Conservation (phyloP, 2,113 vertebrate genomes). For the Scopus umbretta region DNA sequence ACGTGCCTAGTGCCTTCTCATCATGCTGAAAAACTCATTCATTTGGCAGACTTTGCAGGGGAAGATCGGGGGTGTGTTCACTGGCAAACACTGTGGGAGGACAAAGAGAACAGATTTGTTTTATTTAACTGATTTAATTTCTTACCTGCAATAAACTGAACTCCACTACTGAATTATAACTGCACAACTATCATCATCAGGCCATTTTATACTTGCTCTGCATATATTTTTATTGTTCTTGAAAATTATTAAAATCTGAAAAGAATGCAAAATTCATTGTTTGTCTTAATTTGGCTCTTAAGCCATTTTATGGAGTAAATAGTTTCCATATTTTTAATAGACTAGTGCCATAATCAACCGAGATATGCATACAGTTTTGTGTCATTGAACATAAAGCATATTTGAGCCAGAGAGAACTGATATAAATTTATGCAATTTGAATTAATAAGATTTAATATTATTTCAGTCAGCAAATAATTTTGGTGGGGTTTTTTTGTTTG, state of each 20-base stretch:
- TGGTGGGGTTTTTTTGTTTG: background rate
- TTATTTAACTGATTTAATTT: background rate
- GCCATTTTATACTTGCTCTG: background rate
- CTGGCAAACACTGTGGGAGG: background rate
- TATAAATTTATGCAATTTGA: background rate
- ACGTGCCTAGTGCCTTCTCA: fast-evolving
- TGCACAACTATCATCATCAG: background rate
- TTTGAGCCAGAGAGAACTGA: background rate
- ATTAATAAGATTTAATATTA: background rate
- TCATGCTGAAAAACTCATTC: background rate
- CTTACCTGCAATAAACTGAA: background rate
- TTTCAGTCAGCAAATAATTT: background rate
- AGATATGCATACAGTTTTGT: background rate
- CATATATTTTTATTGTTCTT: background rate
- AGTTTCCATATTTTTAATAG: background rate
- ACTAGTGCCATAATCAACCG: background rate
- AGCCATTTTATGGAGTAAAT: background rate
- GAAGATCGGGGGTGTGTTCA: background rate
- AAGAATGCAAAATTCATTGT: background rate
- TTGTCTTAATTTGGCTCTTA: background rate
- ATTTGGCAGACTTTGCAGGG: background rate
- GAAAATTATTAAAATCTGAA: background rate
- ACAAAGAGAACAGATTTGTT: background rate
- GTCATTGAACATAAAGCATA: background rate
- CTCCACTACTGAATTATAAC: background rate